Evolutionary conservation across 2,888 invertebrate species (phyloP), one percentile per base, ranked within the genome.

Genomic region (Agonopterix heracliana): DNA sequence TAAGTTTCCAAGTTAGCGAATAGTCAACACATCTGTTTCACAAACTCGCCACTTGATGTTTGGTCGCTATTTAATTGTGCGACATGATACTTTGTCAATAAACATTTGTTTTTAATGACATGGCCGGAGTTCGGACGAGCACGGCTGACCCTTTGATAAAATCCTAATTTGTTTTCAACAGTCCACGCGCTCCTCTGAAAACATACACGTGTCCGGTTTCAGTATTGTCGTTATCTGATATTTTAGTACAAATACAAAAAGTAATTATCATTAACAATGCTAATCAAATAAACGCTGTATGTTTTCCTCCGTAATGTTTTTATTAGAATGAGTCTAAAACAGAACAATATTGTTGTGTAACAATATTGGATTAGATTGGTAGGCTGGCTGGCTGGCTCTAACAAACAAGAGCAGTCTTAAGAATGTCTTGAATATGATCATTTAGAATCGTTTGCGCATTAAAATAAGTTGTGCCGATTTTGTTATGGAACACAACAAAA

Each of bases 21-120:
- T 43, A 57, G 48, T 52, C 46, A 56, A 55, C 58, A 53, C 60
- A 60, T 59, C 56, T 55, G 54, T 57, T 57, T 52, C 46, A 58
- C 55, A 56, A 55, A 60, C 57, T 59, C 56, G 52, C 63, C 59
- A 63, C 60, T 64, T 60, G 54, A 60, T 57, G 54, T 58, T 57
- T 51, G 54, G 49, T 54, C 50, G 41, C 48, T 49, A 61, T 64
- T 64, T 64, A 64, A 66, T 66, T 64, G 62, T 65, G 60, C 54
- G 61, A 66, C 62, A 50, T 56, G 57, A 65, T 58, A 62, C 61
- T 63, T 63, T 59, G 54, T 64, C 62, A 61, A 62, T 61, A 63
- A 61, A 57, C 59, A 56, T 59, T 57, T 54, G 54, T 45, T 57
- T 57, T 60, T 60, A 61, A 63, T 62, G 56, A 60, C 59, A 59